These are phyloP conservation scores for Timema cristinae DNA, from an alignment of 2,888 invertebrate genomes.

Conservation along the genomic window DNA sequence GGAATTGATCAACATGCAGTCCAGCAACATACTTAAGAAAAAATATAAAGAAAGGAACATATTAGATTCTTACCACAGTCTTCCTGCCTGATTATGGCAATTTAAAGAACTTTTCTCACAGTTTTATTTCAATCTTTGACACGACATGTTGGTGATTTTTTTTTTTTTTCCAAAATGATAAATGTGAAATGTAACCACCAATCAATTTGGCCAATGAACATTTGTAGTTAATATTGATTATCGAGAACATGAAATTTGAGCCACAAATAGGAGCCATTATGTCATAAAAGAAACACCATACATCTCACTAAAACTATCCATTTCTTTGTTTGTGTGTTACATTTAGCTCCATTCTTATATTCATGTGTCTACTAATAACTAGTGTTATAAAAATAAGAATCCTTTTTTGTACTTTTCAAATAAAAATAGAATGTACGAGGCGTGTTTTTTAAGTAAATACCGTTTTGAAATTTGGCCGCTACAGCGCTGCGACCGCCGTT, in stretches of 20 bases:
- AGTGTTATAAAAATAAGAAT: neutral
- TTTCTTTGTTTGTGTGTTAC: neutral
- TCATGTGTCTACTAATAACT: neutral
- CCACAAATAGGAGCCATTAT: neutral
- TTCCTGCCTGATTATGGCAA: neutral
- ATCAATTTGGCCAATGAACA: neutral
- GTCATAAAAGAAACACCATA: neutral
- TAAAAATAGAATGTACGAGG: too few species aligned
- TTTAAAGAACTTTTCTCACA: neutral
- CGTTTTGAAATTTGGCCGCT: too few species aligned
- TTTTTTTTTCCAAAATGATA: neutral
- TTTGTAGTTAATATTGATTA: neutral
- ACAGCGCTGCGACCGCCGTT: too few species aligned
- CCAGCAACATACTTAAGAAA: neutral
- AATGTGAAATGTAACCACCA: neutral
- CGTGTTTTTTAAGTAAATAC: too few species aligned
- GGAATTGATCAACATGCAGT: neutral
- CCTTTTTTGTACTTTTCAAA: neutral
- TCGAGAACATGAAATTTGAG: slow-evolving; percentile 1
- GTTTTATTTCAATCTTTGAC: neutral
- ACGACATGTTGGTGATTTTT: too few species aligned
- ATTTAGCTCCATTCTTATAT: neutral
- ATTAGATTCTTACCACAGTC: neutral
- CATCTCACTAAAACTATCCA: neutral
- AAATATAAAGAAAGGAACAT: neutral